phyloP scores from a whole-genome alignment of 2,888 invertebrate genomes.

The Exephanes ischioxanthus region DNA sequence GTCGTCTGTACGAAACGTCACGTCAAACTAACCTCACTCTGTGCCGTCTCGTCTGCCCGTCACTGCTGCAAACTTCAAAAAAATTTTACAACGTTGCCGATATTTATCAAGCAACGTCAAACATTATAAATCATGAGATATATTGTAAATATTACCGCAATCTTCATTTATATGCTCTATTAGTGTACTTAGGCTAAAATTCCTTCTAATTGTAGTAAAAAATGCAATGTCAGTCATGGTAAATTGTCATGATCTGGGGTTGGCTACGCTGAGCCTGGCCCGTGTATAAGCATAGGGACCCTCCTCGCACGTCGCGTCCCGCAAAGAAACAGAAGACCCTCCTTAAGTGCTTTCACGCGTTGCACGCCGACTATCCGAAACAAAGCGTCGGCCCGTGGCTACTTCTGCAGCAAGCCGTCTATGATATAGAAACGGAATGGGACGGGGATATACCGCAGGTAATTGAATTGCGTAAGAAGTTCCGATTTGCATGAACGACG shows the following conservation, averaged over 20 bases:
- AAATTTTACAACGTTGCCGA: slow-evolving; percentile 20
- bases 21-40: background rate
- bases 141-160: background rate
- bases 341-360: too few species aligned
- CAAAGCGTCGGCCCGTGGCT: too few species aligned
- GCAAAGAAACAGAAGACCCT: slow-evolving; percentile 29
- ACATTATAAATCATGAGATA: background rate
- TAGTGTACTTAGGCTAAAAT: background rate
- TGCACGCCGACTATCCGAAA: too few species aligned
- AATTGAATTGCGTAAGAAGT: too few species aligned
- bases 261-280: slow-evolving; percentile 35
- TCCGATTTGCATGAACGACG: too few species aligned
- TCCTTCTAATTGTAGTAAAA: background rate
- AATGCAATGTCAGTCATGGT: background rate
- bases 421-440: too few species aligned
- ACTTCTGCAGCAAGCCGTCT: too few species aligned
- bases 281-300: slow-evolving; percentile 39
- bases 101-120: background rate
- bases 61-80: slow-evolving; percentile 20
- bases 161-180: background rate
- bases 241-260: background rate
- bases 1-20: background rate
- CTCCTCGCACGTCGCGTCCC: slow-evolving; percentile 28
- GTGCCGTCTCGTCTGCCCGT: slow-evolving; percentile 7
- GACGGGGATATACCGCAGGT: too few species aligned